phyloP scores from a whole-genome alignment of 2,113 vertebrate genomes.

The Triplophysa rosa region DNA sequence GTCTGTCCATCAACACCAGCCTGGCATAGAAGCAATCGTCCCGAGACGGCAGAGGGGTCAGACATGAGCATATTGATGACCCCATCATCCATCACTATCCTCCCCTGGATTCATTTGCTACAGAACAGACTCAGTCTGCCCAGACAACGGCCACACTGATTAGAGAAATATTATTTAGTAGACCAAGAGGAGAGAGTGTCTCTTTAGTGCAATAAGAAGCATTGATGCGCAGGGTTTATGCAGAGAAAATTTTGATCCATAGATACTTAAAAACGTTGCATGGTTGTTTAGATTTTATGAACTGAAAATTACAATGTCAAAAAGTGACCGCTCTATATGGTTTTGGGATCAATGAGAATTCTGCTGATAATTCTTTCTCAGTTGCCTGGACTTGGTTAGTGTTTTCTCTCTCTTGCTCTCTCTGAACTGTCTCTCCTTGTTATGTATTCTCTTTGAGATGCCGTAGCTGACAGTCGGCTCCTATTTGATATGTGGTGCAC shows the following conservation, averaged over 20 bases:
- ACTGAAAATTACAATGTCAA: background rate
- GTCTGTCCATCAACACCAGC: constrained; percentile 73
- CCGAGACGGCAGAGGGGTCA: constrained; percentile 66
- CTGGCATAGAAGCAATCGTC: constrained; percentile 69
- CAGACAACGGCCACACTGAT: constrained; percentile 59
- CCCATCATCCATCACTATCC: constrained; percentile 77
- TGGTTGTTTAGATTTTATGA: background rate
- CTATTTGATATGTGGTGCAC: constrained; percentile 59
- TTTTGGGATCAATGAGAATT: constrained; percentile 5
- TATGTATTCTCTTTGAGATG: constrained; percentile 62
- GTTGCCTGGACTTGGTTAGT: no score
- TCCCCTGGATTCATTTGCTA: constrained; percentile 76
- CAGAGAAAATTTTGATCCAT: background rate
- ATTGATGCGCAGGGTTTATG: no score
- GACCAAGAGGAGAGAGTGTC: constrained; percentile 53
- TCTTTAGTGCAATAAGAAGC: background rate
- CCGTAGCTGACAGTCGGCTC: constrained; percentile 58
- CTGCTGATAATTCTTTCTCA: constrained; percentile 3
- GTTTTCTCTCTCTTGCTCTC: constrained; percentile 9
- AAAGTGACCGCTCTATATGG: background rate
- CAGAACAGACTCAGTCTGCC: constrained; percentile 65
- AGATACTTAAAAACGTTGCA: background rate
- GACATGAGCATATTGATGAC: constrained; percentile 73
- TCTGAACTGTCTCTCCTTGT: constrained; percentile 54
- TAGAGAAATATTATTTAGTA: constrained; percentile 59